Base-by-base conservation (phyloP, 64 coral and sea anemone species). In the Trachythela sp. region DNA sequence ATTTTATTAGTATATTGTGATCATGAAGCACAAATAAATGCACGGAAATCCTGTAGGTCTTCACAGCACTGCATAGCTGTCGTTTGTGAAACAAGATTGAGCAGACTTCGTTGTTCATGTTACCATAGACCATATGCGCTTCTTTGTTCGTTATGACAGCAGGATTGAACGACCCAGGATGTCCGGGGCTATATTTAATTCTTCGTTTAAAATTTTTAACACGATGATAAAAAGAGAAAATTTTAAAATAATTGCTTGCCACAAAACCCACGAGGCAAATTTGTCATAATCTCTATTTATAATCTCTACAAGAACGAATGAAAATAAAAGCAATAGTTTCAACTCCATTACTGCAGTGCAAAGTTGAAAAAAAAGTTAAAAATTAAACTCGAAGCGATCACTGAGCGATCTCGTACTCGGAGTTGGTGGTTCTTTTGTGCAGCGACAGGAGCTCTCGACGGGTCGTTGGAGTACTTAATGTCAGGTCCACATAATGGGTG, bases 91-190 rank as follows among this genome's bases (percentile, higher is more conserved):
- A 20, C 49, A 52, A 2, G 49, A 52, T 52, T 52, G 49, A 52
- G 49, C 8, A 11, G 56, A 64, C 89, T 84, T 90, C 51, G 56
- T 90, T 85, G 83, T 90, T 43, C 89, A 85, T 90, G 49, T 90
- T 90, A 15, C 89, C 80, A 58, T 90, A 39, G 36, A 90, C 34
- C 89, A 85, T 90, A 83, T 90, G 89, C 48, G 89, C 49, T 90
- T 90, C 80, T 83, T 85, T 84, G 51, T 85, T 90, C 38, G 80
- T 84, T 64, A 84, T 90, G 77, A 90, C 89, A 84, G 72, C 36
- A 36, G 52, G 89, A 84, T 90, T 90, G 89, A 64, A 90, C 33
- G 89, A 85, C 39, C 89, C 77, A 84, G 77, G 88, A 70, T 90
- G 77, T 84, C 88, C 77, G 83, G 58, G 54, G 34, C 77, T 90